A percentile compares a stretch with the other conserved stretches of the same genome.
Conservation (phyloP, 2,888 invertebrate species). For the Julus scandinavius region DNA sequence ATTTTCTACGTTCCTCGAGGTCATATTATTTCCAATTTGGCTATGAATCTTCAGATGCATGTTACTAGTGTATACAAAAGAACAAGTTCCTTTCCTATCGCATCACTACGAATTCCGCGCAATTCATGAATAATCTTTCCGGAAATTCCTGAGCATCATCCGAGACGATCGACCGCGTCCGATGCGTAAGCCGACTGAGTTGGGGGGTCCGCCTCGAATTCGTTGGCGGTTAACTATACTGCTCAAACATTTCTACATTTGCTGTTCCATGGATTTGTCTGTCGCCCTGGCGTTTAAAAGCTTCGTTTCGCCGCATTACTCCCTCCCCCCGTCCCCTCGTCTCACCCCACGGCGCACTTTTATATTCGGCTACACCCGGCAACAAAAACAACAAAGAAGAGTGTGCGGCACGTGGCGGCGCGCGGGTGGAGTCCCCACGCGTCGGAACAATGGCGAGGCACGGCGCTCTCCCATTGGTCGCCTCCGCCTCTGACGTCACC, state of each 20-base stretch:
- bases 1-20: too few species aligned
- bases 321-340: neutral
- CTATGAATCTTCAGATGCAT: too few species aligned
- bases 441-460: neutral
- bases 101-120: too few species aligned
- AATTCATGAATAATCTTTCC: neutral
- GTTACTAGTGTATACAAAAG: too few species aligned
- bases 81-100: too few species aligned
- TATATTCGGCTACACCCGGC: neutral
- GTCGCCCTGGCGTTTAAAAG: neutral
- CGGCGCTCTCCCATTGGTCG: neutral
- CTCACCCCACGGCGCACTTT: too few species aligned
- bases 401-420: conserved; percentile 16
- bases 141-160: neutral
- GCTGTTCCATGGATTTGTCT: neutral
- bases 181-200: too few species aligned
- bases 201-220: neutral
- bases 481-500: neutral
- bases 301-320: neutral
- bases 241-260: neutral
- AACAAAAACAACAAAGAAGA: neutral
- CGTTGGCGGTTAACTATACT: neutral
- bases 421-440: neutral
- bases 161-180: neutral
- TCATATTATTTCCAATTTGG: too few species aligned